Base-by-base conservation (phyloP, 2,113 vertebrate genomes). In the Lethenteron camtschaticum region DNA sequence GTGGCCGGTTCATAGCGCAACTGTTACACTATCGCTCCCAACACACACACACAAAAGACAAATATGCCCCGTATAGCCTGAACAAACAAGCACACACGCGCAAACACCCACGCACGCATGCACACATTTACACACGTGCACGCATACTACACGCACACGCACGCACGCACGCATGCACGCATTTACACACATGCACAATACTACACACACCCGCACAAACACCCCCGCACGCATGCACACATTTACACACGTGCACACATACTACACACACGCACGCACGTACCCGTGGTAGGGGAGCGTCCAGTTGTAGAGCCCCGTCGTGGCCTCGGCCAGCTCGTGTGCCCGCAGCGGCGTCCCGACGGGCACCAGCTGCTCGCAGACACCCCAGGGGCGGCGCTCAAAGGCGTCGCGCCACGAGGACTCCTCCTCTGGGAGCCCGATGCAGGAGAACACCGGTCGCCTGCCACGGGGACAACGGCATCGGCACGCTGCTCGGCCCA, bases 371-470 rank as follows among this genome's bases (percentile, higher is more conserved):
- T 88, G 87, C 71, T 96, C 94, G 77, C 94, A 99, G 0, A 82
- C 80, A 3, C 94, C 94, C 82, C 89, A 84, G 0, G 94, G 94
- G 91, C 89, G 91, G 41, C 84, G 85, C 0, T 81, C 81, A 76
- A 88, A 87, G 69, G 78, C 84, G 57, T 74, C 82, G 66, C 81
- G 82, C 94, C 94, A 99, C 68, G 86, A 90, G 1, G 78, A 77
- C 78, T 99, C 94, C 55, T 87, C 90, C 72, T 95, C 85, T 4
- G 88, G 80, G 70, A 96, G 82, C 58, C 94, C 92, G 68, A 99
- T 96, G 77, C 94, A 99, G 74, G 83, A 83, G 74, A 96, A 85
- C 60, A 84, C 81, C 14, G 63, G 63, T 66, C 63, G 63, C n/a
- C 24, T n/a, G n/a, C 63, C 24, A 10, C 9, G 24, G 63, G n/a